Evolutionary conservation across 2,888 invertebrate species (phyloP).

Genomic region (Stegana nigrithorax): DNA sequence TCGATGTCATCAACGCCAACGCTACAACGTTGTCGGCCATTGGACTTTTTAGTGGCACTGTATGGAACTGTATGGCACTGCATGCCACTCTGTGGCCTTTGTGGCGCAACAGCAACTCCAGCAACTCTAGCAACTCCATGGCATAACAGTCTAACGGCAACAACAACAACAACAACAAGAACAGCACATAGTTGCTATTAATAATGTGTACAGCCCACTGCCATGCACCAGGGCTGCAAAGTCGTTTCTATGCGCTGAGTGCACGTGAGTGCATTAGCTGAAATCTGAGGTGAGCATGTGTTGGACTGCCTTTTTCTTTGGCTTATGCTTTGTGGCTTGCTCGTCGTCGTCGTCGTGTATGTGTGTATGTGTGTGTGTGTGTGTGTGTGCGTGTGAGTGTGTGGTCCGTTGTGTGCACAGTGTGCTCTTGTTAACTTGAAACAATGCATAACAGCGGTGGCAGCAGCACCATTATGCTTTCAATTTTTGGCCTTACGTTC

Average conservation of each 20-base stretch:
- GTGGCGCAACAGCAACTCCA: no score
- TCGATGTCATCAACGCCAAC: background rate
- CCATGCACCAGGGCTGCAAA: no score
- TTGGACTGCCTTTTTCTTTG: slow-evolving; percentile 11
- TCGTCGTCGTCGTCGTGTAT: background rate
- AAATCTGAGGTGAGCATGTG: slow-evolving; percentile 23
- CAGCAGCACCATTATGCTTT: slow-evolving; percentile 2
- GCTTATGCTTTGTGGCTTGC: background rate
- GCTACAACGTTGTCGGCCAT: slow-evolving; percentile 22
- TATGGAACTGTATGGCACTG: no score
- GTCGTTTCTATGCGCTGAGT: slow-evolving; percentile 3
- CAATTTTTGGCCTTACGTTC: background rate
- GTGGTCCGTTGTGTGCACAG: background rate
- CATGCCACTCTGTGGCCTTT: no score
- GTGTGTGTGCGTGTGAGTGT: background rate
- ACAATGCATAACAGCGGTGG: no score
- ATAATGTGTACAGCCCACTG: no score
- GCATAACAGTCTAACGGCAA: slow-evolving; percentile 21
- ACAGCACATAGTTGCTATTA: no score
- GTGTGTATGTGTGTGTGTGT: background rate
- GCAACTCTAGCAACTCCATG: background rate
- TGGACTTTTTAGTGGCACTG: slow-evolving; percentile 40
- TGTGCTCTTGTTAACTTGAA: background rate
- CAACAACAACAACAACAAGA: no score
- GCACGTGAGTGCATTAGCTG: slow-evolving; percentile 44